Base-by-base conservation (phyloP, 35 echinoderm and acorn worm species). In the Diadema setosum region DNA sequence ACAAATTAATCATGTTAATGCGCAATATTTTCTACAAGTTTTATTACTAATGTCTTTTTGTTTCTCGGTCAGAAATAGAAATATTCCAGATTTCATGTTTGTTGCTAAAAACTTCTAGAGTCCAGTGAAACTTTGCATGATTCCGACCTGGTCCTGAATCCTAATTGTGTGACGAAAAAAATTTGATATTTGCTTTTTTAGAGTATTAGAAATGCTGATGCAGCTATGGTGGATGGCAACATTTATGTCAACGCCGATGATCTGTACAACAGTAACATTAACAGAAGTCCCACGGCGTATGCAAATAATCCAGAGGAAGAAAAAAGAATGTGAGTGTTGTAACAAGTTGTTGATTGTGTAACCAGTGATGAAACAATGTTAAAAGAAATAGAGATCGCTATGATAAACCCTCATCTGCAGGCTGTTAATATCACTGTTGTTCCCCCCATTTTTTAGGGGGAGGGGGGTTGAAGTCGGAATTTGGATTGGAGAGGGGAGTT, bases 231-330 rank as follows among this genome's bases (percentile, higher is more conserved):
- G 39, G 26, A 43, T 2, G 92, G 95, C 14, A 57, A 87, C 45
- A 65, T 98, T 3, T 94, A 80, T 34, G 43, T 81, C 20, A 98
- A 92, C 41, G 55, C 76, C 27, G 96, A 92, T 2, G 96, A 98
- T 42, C 64, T 98, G 0, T 33, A 91, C 9, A 74, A 74, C 2
- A 86, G 84, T 11, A 98, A 91, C 46, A 89, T 94, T 27, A 98
- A 98, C 39, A 43, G 96, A 36, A 98, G 96, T 78, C 96, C 96
- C 1, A 63, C 82, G 33, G 96, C 96, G 23, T 98, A 98, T 49
- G 39, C 60, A 30, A 63, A 84, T 18, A 98, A 98, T 50, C 92
- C 96, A 27, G 41, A 60, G 16, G 89, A 75, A 50, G 92, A 94
- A 49, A 87, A 75, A 82, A 34, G 33, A n/a, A 73, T 29, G 91